These are phyloP conservation scores for Brachyhypopomus occidentalis DNA, from an alignment of 2,113 vertebrate genomes.

Conservation along the genomic window DNA sequence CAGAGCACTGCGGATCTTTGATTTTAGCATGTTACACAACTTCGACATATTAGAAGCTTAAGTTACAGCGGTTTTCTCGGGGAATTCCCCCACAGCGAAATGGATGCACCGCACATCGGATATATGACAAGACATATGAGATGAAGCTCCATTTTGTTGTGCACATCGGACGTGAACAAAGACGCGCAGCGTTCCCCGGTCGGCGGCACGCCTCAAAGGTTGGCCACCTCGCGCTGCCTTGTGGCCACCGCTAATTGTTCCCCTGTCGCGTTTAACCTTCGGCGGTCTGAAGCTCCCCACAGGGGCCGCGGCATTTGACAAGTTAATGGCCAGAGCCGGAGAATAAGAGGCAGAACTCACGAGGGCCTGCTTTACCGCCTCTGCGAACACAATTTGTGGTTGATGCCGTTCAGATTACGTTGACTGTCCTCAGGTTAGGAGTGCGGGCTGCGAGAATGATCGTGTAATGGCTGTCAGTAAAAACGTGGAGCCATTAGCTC, in stretches of 20 bases:
- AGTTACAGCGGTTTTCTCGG: conserved; percentile 4
- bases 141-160: conserved; percentile 61
- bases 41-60: conserved; percentile 3
- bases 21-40: not conserved
- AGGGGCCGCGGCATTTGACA: conserved; percentile 39
- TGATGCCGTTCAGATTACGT: conserved; percentile 11
- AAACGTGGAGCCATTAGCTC: not conserved
- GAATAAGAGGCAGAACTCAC: conserved; percentile 23
- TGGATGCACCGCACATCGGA: conserved; percentile 32
- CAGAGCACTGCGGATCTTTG: not conserved
- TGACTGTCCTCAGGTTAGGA: conserved; percentile 31
- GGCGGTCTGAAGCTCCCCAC: conserved; percentile 50
- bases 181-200: conserved; percentile 58
- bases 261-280: conserved; percentile 64
- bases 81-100: conserved; percentile 34
- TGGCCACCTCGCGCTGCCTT: conserved; percentile 39
- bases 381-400: conserved; percentile 12
- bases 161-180: conserved; percentile 65
- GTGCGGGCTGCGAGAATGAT: not conserved
- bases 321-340: conserved; percentile 33
- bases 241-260: conserved; percentile 62
- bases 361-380: conserved; percentile 20
- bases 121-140: conserved; percentile 17
- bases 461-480: not conserved
- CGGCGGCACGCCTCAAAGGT: conserved; percentile 34